phyloP scores from a whole-genome alignment of 2,797 vertebrate species.

The Nothura maculosa region DNA sequence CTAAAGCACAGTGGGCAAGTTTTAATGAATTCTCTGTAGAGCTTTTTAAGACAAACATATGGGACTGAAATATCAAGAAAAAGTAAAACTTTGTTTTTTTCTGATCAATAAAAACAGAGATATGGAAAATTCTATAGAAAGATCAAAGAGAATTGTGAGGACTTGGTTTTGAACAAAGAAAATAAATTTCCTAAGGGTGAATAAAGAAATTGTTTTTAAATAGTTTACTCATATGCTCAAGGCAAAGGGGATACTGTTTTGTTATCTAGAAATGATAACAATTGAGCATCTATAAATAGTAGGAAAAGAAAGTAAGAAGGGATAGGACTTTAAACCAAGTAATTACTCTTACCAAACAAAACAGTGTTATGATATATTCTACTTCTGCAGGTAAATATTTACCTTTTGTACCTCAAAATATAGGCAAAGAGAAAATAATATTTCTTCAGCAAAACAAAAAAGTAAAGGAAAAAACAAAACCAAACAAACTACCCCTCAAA shows the following conservation, averaged over 20 bases:
- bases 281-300: not conserved
- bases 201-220: not conserved
- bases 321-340: not conserved
- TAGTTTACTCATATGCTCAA: not conserved
- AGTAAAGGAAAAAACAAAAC: not conserved
- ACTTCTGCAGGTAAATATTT: not conserved
- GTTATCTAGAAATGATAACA: not conserved
- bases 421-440: not conserved
- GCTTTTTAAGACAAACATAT: conserved; percentile 34
- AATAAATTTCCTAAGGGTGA: not conserved
- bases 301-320: not conserved
- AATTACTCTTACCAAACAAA: not conserved
- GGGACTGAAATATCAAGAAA: not conserved
- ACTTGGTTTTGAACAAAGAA: conserved; percentile 13
- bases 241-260: not conserved
- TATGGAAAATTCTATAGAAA: conserved; percentile 15
- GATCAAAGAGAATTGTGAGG: conserved; percentile 39
- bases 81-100: not conserved
- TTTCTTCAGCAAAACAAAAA: not conserved
- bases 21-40: conserved; percentile 68
- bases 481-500: too few relatives aligned
- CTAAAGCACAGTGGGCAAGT: conserved; percentile 40
- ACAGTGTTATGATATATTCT: not conserved
- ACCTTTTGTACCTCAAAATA: not conserved
- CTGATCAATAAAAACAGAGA: not conserved